Evolutionary conservation across 2,797 vertebrate species (phyloP).

Genomic region (Trematomus bernacchii): DNA sequence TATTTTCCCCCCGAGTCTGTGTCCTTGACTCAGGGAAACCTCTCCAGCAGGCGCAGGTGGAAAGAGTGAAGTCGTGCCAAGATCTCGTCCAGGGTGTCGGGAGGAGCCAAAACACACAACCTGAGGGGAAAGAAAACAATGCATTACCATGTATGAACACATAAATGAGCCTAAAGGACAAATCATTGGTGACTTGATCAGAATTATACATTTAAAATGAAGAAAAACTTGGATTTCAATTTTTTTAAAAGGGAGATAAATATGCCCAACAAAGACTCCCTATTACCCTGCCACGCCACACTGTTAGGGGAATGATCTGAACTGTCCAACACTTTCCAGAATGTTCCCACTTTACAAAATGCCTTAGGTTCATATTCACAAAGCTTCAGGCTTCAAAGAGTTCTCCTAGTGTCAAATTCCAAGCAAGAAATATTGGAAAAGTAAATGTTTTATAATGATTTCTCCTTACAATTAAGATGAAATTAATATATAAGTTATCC

Average conservation of each 20-base stretch:
- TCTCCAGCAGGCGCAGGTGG: slow-evolving; percentile 58
- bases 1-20: not conserved
- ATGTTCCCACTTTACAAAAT: not conserved
- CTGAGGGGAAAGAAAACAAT: slow-evolving; percentile 22
- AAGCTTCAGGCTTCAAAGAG: too few relatives aligned
- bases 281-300: not conserved
- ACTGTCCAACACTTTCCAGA: not conserved
- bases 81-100: slow-evolving; percentile 48
- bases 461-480: too few relatives aligned
- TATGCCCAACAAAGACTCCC: not conserved
- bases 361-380: too few relatives aligned
- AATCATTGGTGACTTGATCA: not conserved
- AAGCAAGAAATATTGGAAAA: too few relatives aligned
- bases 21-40: slow-evolving; percentile 47
- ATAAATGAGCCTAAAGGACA: not conserved
- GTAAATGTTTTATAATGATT: too few relatives aligned
- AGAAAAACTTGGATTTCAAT: not conserved
- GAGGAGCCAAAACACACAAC: slow-evolving; percentile 54
- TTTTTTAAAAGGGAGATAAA: not conserved
- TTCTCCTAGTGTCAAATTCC: too few relatives aligned
- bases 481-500: too few relatives aligned
- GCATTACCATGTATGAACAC: not conserved
- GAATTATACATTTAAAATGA: not conserved
- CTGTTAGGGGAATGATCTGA: not conserved
- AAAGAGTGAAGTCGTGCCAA: slow-evolving; percentile 50